phyloP scores from a whole-genome alignment of 2,888 invertebrate genomes.

The Cyclophora albipunctata region DNA sequence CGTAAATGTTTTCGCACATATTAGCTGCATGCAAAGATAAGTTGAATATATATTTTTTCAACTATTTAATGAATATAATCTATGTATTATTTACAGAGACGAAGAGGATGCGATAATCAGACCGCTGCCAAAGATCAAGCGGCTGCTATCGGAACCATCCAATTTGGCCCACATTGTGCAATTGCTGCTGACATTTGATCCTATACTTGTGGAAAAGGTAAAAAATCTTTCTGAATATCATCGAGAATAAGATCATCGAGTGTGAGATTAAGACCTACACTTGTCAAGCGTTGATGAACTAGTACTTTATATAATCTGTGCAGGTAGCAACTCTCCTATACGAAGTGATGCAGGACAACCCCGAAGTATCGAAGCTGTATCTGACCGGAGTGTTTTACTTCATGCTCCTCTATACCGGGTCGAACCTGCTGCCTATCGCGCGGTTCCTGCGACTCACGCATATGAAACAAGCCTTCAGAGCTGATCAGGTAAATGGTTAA shows the following conservation, averaged over 20 bases:
- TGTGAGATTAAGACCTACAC: too few species aligned
- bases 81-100: slow-evolving; percentile 75
- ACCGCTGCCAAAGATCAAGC: slow-evolving; percentile 94
- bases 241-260: too few species aligned
- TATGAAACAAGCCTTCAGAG: slow-evolving; percentile 94
- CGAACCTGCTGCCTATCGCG: slow-evolving; percentile 96
- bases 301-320: slow-evolving; percentile 2
- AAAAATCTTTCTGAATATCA: background rate
- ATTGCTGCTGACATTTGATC: slow-evolving; percentile 97
- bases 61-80: too few species aligned
- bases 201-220: slow-evolving; percentile 92
- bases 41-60: too few species aligned
- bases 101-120: slow-evolving; percentile 95
- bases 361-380: slow-evolving; percentile 94
- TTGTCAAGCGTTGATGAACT: too few species aligned
- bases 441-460: slow-evolving; percentile 95
- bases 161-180: slow-evolving; percentile 96
- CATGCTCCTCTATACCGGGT: slow-evolving; percentile 98
- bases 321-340: slow-evolving; percentile 90
- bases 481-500: slow-evolving; percentile 81
- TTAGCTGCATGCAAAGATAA: too few species aligned
- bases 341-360: slow-evolving; percentile 96
- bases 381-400: slow-evolving; percentile 98
- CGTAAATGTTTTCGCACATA: too few species aligned
- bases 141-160: slow-evolving; percentile 89